These are phyloP conservation scores for Leuciscus idus DNA, from an alignment of 2,113 vertebrate genomes.

Conservation along the genomic window DNA sequence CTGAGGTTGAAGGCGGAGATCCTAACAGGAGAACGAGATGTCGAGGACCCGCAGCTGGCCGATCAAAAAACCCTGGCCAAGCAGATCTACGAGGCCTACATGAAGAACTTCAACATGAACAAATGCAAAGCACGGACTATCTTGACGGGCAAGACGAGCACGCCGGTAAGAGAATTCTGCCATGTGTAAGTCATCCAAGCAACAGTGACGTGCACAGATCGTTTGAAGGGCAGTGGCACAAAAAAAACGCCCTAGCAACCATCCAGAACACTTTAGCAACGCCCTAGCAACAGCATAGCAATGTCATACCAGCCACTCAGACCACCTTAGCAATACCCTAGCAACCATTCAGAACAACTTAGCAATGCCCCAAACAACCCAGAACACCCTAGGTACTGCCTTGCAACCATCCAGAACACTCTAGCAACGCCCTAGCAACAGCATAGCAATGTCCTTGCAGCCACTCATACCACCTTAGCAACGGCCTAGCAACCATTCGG, in stretches of 20 bases:
- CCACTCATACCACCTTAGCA: no score
- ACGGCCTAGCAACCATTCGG: not conserved
- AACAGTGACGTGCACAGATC: no score
- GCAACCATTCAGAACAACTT: not conserved
- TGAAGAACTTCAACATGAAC: slow-evolving; percentile 99
- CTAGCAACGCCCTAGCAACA: no score
- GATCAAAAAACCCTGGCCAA: slow-evolving; percentile 93
- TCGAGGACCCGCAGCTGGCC: slow-evolving; percentile 82
- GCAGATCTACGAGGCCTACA: slow-evolving; percentile 93
- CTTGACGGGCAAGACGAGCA: slow-evolving; percentile 92
- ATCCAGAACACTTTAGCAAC: not conserved
- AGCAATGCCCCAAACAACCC: no score
- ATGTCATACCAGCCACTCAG: no score
- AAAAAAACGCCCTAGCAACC: not conserved
- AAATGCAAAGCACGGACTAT: slow-evolving; percentile 95
- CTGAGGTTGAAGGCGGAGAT: slow-evolving; percentile 95
- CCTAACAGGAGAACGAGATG: slow-evolving; percentile 83
- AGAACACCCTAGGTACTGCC: not conserved
- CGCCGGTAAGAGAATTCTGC: slow-evolving; percentile 82
- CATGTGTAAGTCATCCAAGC: not conserved
- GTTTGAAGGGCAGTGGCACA: no score
- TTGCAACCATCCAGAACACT: not conserved
- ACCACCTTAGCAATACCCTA: not conserved
- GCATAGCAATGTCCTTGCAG: no score
- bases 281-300: no score